Evolutionary conservation across 2,113 vertebrate genomes (phyloP).

Genomic region (Podiceps cristatus): DNA sequence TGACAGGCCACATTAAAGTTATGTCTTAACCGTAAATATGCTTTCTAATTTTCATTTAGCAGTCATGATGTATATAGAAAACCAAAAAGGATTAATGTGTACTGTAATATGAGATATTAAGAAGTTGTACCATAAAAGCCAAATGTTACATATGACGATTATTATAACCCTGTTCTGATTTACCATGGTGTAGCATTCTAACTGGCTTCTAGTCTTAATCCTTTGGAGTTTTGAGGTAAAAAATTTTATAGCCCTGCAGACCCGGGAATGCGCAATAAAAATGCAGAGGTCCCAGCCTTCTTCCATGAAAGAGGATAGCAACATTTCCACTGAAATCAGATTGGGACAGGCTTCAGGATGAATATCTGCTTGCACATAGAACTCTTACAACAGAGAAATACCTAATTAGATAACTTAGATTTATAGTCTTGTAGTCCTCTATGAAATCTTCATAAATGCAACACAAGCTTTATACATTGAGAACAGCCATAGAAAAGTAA

Average conservation of each 20-base stretch:
- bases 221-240: neutral
- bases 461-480: fast-evolving
- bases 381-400: neutral
- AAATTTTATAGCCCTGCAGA: neutral
- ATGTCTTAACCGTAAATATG: neutral
- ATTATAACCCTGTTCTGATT: neutral
- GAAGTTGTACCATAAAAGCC: neutral
- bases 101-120: neutral
- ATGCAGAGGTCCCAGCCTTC: neutral
- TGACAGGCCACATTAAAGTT: neutral
- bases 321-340: neutral
- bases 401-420: neutral
- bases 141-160: neutral
- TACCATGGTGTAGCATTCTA: neutral
- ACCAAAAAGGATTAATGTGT: neutral
- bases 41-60: neutral
- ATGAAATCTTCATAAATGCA: neutral
- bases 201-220: neutral
- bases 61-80: neutral
- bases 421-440: neutral
- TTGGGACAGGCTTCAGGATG: neutral
- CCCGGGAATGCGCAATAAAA: neutral
- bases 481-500: neutral
- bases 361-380: neutral
- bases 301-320: neutral